phyloP scores from a whole-genome alignment of 1,140 invertebrate species.

The Drosophila varians region DNA sequence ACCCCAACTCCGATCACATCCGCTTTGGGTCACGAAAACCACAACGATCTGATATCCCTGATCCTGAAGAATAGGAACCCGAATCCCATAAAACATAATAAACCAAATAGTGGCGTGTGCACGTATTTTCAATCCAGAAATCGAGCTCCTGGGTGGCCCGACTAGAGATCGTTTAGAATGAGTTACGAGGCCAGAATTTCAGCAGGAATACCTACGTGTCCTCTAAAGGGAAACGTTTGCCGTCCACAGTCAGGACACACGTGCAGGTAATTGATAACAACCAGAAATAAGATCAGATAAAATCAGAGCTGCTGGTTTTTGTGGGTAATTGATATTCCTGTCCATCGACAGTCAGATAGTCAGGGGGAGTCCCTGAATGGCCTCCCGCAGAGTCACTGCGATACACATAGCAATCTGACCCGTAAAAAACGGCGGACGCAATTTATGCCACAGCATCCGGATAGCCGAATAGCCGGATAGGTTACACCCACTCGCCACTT shows the following conservation, averaged over 20 bases:
- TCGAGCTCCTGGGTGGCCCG: conserved; percentile 37
- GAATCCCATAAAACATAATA: conserved; percentile 50
- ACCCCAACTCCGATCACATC: conserved; percentile 53
- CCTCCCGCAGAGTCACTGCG: conserved; percentile 54
- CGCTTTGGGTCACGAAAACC: conserved; percentile 41
- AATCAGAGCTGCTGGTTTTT: conserved; percentile 46
- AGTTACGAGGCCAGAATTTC: conserved; percentile 62
- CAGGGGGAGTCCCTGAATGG: background rate
- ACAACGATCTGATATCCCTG: conserved; percentile 1
- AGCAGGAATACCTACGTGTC: conserved; percentile 54
- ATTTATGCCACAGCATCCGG: conserved; percentile 75
- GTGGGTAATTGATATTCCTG: conserved; percentile 73
- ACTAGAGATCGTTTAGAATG: conserved; percentile 64
- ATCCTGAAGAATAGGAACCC: conserved; percentile 6
- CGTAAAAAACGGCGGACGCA: conserved; percentile 66
- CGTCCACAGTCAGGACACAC: conserved; percentile 47
- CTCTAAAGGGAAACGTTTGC: conserved; percentile 28
- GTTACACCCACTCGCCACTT: conserved; percentile 52
- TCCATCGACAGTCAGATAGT: conserved; percentile 21
- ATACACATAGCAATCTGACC: conserved; percentile 38
- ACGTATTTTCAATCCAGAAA: conserved; percentile 47
- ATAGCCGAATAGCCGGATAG: no score
- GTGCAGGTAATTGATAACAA: conserved; percentile 65
- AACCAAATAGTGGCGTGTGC: conserved; percentile 70
- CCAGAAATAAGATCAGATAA: conserved; percentile 56